These are phyloP conservation scores for Coreius guichenoti DNA, from an alignment of 2,797 vertebrate species.

Conservation along the genomic window DNA sequence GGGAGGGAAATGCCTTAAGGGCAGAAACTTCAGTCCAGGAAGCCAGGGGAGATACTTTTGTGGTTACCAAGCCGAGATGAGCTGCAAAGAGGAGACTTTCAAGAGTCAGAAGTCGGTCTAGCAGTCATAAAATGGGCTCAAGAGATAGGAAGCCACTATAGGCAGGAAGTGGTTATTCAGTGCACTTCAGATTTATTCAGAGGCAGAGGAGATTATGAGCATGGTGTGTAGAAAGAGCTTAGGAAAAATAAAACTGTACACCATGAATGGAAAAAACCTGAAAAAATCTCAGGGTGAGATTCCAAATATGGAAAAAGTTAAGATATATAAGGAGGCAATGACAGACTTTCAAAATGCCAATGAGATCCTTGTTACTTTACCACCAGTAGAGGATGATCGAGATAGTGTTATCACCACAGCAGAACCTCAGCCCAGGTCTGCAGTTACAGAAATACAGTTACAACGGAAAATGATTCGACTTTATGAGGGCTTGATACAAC, in stretches of 20 bases:
- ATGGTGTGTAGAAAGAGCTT: neutral
- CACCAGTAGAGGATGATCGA: too few species aligned
- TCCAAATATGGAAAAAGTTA: too few species aligned
- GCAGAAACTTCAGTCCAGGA: neutral
- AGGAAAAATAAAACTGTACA: neutral
- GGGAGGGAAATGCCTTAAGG: neutral
- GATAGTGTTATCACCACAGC: too few species aligned
- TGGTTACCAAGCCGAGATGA: neutral
- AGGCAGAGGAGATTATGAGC: neutral
- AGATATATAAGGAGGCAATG: too few species aligned
- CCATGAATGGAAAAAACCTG: too few species aligned
- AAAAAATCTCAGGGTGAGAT: neutral
- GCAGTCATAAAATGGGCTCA: neutral
- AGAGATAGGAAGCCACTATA: neutral
- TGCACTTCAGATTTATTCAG: neutral
- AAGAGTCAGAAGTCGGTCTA: neutral
- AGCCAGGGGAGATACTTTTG: neutral
- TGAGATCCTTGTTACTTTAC: too few species aligned
- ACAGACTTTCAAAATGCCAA: too few species aligned
- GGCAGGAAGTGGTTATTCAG: neutral
- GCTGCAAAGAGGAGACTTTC: neutral
- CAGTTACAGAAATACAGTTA: too few species aligned
- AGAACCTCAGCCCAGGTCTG: too few species aligned
- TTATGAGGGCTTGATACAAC: too few species aligned
- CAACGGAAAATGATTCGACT: too few species aligned